Evolutionary conservation across 2,888 invertebrate species (phyloP).

Genomic region (Drosophila antonietae): DNA sequence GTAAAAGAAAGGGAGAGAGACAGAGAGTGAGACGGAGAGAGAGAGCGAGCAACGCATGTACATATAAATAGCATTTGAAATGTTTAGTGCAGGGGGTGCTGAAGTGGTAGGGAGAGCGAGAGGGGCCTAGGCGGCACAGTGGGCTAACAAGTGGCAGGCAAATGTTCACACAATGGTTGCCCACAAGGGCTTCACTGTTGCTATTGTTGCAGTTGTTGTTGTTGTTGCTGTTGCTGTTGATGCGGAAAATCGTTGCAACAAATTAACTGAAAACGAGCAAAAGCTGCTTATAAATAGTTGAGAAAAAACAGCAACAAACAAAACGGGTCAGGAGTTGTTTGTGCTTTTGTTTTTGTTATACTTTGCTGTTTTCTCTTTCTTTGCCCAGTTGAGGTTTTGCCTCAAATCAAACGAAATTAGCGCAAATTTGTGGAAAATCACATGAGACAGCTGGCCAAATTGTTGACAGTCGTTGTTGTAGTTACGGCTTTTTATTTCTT

Average conservation of each 20-base stretch:
- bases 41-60: constrained; percentile 14
- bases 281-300: constrained; percentile 67
- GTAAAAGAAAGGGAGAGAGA: constrained; percentile 1
- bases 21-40: constrained; percentile 11
- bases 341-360: neutral
- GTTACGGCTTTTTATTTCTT: neutral
- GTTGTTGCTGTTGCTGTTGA: constrained; percentile 33
- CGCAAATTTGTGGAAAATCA: constrained; percentile 59
- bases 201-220: constrained; percentile 19
- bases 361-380: constrained; percentile 41
- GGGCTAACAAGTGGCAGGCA: constrained; percentile 56
- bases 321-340: constrained; percentile 70
- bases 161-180: constrained; percentile 56
- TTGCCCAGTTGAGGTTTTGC: constrained; percentile 49
- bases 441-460: constrained; percentile 52
- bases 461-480: constrained; percentile 39
- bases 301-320: constrained; percentile 13
- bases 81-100: neutral
- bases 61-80: constrained; percentile 50
- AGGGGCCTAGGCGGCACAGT: neutral
- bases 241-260: constrained; percentile 79
- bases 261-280: constrained; percentile 73
- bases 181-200: constrained; percentile 51
- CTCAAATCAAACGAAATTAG: constrained; percentile 62
- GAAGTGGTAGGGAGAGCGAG: neutral